Base-by-base conservation (phyloP, 2,113 vertebrate genomes). In the Malurus melanocephalus region DNA sequence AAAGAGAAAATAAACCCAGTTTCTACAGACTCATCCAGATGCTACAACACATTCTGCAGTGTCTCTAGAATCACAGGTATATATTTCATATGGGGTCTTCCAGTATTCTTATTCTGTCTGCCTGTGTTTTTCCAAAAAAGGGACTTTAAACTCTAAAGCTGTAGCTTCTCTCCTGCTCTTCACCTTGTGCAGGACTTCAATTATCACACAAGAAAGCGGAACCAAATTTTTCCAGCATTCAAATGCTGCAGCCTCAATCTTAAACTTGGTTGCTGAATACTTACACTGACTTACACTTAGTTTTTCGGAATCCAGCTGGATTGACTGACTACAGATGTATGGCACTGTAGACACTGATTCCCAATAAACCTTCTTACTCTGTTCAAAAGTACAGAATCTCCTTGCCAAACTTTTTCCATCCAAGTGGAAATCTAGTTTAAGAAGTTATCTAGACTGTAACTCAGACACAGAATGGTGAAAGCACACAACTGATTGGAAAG, bases 81-180 rank as follows among this genome's bases (percentile, higher is more conserved):
- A 0, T 49, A 21, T 52, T 79, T 85, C 15, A 77, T 15, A 48
- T 3, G 5, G 4, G 22, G 13, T 66, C 60, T 69, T 73, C 27
- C 45, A 65, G 19, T 17, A 30, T 22, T 85, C 38, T 83, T 68
- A 65, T 13, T 42, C 40, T 33, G 15, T 20, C 51, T 78, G 26
- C 16, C 71, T 45, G 8, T n/a, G 16, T 35, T 60, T 75, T 17
- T n/a, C 16, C n/a, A 76, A 28, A 68, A 89, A 76, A 87, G 3
- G 6, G 11, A 64, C 0, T 30, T 20, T 56, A 1, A 3, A 0
- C 40, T 26, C 17, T 5, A 64, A 64, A 69, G 28, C 24, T 59
- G 20, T 19, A 71, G 40, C 43, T 86, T 51, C 19, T 65, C 27
- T 68, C n/a, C 59, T 57, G 55, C 28, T 91, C 27, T 56, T 80